Percentiles rank a stretch among this genome's conserved stretches.
These are phyloP conservation scores for Orientallactaga bullata DNA, from an alignment of 2,113 vertebrate genomes.

Conservation along the genomic window DNA sequence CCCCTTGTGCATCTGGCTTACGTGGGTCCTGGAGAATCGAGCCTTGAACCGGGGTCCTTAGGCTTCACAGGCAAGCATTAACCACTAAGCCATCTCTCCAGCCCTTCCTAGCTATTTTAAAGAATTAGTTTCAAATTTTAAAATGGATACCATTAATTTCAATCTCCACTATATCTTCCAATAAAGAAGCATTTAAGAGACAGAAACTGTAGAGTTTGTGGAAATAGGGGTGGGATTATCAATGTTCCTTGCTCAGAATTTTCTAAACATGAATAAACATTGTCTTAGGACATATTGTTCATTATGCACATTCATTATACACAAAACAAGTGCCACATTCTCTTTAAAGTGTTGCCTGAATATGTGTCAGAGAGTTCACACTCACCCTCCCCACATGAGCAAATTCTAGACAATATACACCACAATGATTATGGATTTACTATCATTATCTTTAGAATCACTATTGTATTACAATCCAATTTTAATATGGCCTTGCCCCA, in stretches of 20 bases:
- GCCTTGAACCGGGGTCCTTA: too few species aligned
- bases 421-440: background rate
- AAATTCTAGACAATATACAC: background rate
- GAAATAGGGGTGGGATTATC: background rate
- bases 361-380: background rate
- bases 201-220: background rate
- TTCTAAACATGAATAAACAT: background rate
- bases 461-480: background rate
- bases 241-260: background rate
- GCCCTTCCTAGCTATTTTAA: too few species aligned
- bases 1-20: too few species aligned
- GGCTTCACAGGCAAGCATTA: too few species aligned
- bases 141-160: background rate
- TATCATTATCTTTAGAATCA: background rate
- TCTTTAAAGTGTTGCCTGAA: background rate
- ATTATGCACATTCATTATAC: conserved; percentile 19
- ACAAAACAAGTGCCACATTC: background rate
- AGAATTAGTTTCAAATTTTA: too few species aligned
- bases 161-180: background rate
- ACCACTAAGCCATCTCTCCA: too few species aligned
- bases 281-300: background rate
- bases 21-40: too few species aligned
- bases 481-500: background rate
- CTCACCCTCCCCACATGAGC: accelerated
- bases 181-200: background rate